Evolutionary conservation across 2,113 vertebrate genomes (phyloP), one percentile per base, ranked within the genome.

Genomic region (Acrocephalus arundinaceus): DNA sequence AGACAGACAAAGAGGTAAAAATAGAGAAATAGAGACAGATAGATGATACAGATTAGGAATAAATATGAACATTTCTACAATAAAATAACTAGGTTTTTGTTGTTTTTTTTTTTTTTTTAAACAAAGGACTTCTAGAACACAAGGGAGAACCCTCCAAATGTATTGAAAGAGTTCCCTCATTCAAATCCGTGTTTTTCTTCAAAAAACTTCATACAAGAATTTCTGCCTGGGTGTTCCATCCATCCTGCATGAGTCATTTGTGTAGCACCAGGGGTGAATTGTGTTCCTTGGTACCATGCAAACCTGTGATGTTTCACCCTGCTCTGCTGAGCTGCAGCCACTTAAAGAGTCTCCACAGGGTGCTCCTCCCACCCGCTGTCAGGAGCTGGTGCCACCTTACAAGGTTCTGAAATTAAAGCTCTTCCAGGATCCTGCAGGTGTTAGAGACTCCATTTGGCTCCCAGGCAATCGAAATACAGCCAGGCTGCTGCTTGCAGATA

Each of bases 281-380:
- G 0, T 2, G 2, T 21, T 79, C 19, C 37, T 66, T 46, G 24
- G n/a, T 82, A 14, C 61, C 48, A 19, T 2, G 0, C 4, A 5
- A 1, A 1, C 21, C 66, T 83, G 16, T 87, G 49, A 70, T 61
- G 41, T n/a, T 71, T 45, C 55, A 12, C 52, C 27, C 27, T 39
- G 33, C 76, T 83, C 52, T 63, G 19, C 61, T 52, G 45, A 35
- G 52, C 76, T 82, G 22, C 30, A 74, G 68, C 13, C 61, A 35
- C 28, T 17, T 55, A 4, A 22, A 45, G 4, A 45, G 13, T 52
- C 39, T 61, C 57, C 62, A 61, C 33, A 57, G 73, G 61, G 43
- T 35, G 0, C 21, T 81, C 30, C 39, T 94, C 58, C 74, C 41
- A 67, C 78, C 66, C 30, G 22, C 81, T 85, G 45, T 24, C 77